These are phyloP conservation scores for Patella pellucida DNA, from an alignment of 2,888 invertebrate genomes.

Conservation along the genomic window DNA sequence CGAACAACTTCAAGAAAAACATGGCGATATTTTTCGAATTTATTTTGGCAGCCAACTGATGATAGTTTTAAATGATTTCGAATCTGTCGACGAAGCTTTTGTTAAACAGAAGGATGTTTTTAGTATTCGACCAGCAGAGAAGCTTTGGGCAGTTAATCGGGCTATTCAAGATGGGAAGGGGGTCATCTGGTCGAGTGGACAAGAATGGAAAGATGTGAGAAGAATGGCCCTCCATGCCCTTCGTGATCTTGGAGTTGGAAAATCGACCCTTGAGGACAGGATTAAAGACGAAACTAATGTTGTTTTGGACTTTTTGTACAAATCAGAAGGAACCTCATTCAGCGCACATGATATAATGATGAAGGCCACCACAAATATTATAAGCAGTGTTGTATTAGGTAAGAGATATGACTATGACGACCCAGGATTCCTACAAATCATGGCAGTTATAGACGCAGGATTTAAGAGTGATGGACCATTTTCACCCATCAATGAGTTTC, in stretches of 20 bases:
- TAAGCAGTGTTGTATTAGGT: conserved; percentile 57
- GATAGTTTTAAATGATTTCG: neutral
- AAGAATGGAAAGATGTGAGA: conserved; percentile 47
- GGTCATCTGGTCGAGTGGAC: conserved; percentile 48
- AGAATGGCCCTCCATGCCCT: conserved; percentile 50
- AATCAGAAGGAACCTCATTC: no score
- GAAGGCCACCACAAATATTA: conserved; percentile 54
- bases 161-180: conserved; percentile 30
- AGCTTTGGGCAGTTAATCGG: neutral
- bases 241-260: conserved; percentile 57
- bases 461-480: conserved; percentile 47
- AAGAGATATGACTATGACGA: conserved; percentile 53
- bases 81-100: neutral
- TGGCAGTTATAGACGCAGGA: conserved; percentile 43
- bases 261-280: conserved; percentile 48
- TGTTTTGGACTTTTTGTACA: conserved; percentile 24
- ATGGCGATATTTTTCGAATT: neutral
- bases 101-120: conserved; percentile 7
- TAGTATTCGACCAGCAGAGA: neutral
- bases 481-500: conserved; percentile 53
- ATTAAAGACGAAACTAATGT: conserved; percentile 46
- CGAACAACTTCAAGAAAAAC: neutral
- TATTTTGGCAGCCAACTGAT: neutral
- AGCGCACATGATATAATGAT: conserved; percentile 31
- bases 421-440: conserved; percentile 43